Evolutionary conservation across 2,888 invertebrate species (phyloP), one percentile per base, ranked within the genome.

Genomic region (Cantharis rufa): DNA sequence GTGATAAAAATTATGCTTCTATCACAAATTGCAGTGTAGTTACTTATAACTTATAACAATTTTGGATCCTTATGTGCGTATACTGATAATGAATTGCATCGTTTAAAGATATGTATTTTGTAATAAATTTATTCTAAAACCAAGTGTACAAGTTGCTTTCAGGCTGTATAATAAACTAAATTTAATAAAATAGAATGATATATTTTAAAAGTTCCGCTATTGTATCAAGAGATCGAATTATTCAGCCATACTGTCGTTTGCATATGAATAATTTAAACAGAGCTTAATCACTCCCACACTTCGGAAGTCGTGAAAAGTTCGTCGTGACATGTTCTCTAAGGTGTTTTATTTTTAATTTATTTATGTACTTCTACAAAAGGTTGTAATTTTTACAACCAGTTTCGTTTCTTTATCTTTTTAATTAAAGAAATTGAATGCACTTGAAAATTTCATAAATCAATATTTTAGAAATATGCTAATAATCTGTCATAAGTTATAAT

Each of bases 261-360:
- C 81, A 81, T 84, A 83, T 82, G 83, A 83, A 83, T 83, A 82
- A 83, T 84, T 84, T 83, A 84, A 83, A 83, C 83, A 82, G 82
- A 82, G 82, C 82, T 84, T 84, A 84, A 84, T 84, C 83, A 83
- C 84, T 82, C 84, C 84, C 83, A 84, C 84, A 84, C 84, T 83
- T 83, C 74, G 72, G 69, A 74, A 77, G 79, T 82, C 82, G 83
- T 83, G 83, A 82, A 80, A 79, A 78, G 74, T 80, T 75, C 78
- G 80, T 82, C 82, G 82, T 82, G 82, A 82, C 82, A 77, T 77
- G 80, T 77, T 78, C 64, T 66, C 21, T 66, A 21, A 66, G 24
- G 64, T 18, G 64, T 66, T 69, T 69, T 27, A 24, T 28, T 28
- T 15, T 69, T 69, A 69, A 24, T 66, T 48, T 48, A 48, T 48